These are phyloP conservation scores for Dipodomys stephensi DNA, from an alignment of 2,113 vertebrate genomes.

Conservation along the genomic window DNA sequence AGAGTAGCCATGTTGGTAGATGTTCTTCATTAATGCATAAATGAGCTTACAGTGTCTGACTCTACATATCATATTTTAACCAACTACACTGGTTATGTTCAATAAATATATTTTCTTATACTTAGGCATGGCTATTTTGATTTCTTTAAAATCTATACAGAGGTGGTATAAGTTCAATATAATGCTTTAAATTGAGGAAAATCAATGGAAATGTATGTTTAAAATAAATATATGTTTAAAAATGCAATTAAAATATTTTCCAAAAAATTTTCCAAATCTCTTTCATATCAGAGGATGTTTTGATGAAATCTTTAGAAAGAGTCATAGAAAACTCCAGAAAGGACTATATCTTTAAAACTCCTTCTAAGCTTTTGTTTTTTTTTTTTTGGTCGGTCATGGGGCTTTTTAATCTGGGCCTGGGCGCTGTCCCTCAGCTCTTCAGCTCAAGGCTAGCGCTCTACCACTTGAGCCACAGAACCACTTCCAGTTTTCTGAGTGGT, in stretches of 20 bases:
- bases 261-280: background rate
- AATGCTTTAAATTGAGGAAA: conserved; percentile 26
- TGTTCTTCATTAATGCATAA: background rate
- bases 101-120: background rate
- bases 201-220: background rate
- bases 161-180: background rate
- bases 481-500: too few relatives aligned
- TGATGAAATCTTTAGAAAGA: conserved; percentile 28
- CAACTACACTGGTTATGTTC: background rate
- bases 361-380: too few relatives aligned
- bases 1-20: background rate
- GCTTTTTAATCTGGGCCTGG: too few relatives aligned
- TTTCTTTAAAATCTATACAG: background rate
- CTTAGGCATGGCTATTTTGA: background rate
- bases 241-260: background rate
- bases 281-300: conserved; percentile 1
- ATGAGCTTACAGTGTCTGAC: background rate
- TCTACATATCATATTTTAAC: background rate
- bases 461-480: too few relatives aligned
- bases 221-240: conserved; percentile 10
- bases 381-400: too few relatives aligned
- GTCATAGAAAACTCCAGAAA: background rate
- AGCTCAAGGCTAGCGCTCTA: too few relatives aligned
- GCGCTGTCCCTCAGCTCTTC: too few relatives aligned
- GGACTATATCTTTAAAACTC: background rate